Base-by-base conservation (phyloP, 2,888 invertebrate species). In the Drosophila phalerata region DNA sequence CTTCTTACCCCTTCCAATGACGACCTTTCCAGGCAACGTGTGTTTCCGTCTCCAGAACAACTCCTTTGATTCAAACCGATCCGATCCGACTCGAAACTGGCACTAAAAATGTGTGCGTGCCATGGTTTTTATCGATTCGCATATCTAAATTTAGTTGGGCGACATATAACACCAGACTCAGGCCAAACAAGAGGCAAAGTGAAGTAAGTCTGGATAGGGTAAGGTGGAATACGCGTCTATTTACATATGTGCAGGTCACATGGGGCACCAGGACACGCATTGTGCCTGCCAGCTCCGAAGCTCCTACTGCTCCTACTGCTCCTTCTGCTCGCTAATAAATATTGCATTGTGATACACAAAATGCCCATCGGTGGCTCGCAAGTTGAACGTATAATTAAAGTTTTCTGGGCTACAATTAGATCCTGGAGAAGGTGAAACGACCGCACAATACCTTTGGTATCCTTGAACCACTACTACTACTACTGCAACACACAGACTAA, bases 91-190 rank as follows among this genome's bases (percentile, higher is more conserved):
- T 70, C 40, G 40, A 40, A 64, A 22, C 64, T 68, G 76, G 73
- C 73, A 80, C 69, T 77, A 78, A 78, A 73, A 71, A 69, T 78
- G 83, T 80, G 83, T 83, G 86, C 82, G 80, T 82, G 81, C 76
- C 74, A 74, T 64, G 70, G 55, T 51, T 72, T 85, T 83, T 83
- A 83, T 83, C 81, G 82, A 83, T 86, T 74, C 69, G 73, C 65
- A 73, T 75, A 65, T 71, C 81, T 82, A 86, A 80, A 84, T 83
- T 80, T 86, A 83, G 84, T 81, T 73, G 75, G 60, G 38, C 72
- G 83, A 85, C 75, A 79, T 68, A 58, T 70, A 81, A 72, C 64
- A 53, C 49, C 56, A 34, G 34, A 30, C 60, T 30, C 48, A 42
- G 38, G 52, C 37, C 19, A 51, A 34, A 13, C 28, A 9, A 22